Evolutionary conservation across 1,140 invertebrate genomes (phyloP).

Genomic region (Microvelia longipes): DNA sequence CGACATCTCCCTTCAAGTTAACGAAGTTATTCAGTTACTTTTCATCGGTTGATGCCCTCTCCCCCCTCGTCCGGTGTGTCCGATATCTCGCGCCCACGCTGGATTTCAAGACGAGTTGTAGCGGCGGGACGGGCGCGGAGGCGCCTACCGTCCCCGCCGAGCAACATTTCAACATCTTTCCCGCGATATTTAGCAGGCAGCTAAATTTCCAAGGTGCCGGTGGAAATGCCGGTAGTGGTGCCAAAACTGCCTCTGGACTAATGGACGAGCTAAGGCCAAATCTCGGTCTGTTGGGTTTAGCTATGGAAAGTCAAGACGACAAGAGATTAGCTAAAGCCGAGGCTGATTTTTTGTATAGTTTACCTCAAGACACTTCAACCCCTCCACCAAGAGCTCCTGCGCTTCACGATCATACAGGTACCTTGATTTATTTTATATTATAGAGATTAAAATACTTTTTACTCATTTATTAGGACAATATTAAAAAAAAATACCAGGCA

Average conservation of each 20-base stretch:
- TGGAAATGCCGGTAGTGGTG: slow-evolving; percentile 4
- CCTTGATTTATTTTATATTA: slow-evolving; percentile 11
- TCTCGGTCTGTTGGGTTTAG: slow-evolving; percentile 55
- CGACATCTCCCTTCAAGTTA: neutral
- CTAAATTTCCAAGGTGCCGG: slow-evolving; percentile 45
- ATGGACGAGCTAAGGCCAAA: slow-evolving; percentile 73
- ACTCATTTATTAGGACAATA: too few relatives aligned
- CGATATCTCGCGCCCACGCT: slow-evolving; percentile 3
- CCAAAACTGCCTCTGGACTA: slow-evolving; percentile 27
- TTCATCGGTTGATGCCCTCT: slow-evolving; percentile 8
- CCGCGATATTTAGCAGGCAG: slow-evolving; percentile 71
- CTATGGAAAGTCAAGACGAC: slow-evolving; percentile 49
- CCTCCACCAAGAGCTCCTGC: slow-evolving; percentile 40
- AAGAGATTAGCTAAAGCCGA: slow-evolving; percentile 33
- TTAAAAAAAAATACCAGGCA: too few relatives aligned
- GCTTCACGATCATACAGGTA: slow-evolving; percentile 41
- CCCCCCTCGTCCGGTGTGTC: slow-evolving; percentile 6
- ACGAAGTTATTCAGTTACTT: slow-evolving; percentile 13
- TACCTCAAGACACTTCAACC: slow-evolving; percentile 24
- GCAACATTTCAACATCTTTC: slow-evolving; percentile 78
- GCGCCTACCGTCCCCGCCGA: slow-evolving; percentile 27
- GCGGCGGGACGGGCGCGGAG: neutral
- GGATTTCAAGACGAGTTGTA: slow-evolving; percentile 16
- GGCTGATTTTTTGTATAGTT: slow-evolving; percentile 59
- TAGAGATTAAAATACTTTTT: too few relatives aligned